phyloP scores from a whole-genome alignment of 2,113 vertebrate species.

The Aldabrachelys gigantea region DNA sequence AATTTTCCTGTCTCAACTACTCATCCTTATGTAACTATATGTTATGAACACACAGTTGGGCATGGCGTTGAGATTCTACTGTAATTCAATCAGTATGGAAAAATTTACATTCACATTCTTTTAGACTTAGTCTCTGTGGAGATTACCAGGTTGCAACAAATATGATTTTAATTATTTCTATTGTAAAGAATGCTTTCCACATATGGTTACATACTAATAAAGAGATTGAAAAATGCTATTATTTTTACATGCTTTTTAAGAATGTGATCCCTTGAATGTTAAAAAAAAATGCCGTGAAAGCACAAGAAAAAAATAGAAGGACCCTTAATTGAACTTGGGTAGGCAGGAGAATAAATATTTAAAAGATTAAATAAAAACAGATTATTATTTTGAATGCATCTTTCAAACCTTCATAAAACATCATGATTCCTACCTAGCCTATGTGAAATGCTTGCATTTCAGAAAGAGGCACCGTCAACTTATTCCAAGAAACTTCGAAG shows the following conservation, averaged over 20 bases:
- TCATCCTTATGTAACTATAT: constrained; percentile 25
- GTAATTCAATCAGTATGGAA: constrained; percentile 28
- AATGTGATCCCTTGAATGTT: not conserved
- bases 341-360: not conserved
- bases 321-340: not conserved
- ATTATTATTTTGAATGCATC: not conserved
- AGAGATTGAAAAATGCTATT: not conserved
- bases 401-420: not conserved
- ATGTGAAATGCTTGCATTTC: not conserved
- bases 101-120: constrained; percentile 40
- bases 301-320: not conserved
- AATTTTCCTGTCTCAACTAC: constrained; percentile 21
- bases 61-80: constrained; percentile 27
- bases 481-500: constrained; percentile 7
- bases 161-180: constrained; percentile 25
- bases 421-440: not conserved
- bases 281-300: not conserved
- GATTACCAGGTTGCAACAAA: constrained; percentile 16
- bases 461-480: not conserved
- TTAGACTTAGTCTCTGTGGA: constrained; percentile 24
- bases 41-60: constrained; percentile 16
- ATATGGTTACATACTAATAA: not conserved
- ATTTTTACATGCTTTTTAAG: not conserved
- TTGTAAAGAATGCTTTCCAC: constrained; percentile 14
- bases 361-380: constrained; percentile 13